Base-by-base conservation (phyloP, 2,113 vertebrate species). In the Elephantulus edwardii region DNA sequence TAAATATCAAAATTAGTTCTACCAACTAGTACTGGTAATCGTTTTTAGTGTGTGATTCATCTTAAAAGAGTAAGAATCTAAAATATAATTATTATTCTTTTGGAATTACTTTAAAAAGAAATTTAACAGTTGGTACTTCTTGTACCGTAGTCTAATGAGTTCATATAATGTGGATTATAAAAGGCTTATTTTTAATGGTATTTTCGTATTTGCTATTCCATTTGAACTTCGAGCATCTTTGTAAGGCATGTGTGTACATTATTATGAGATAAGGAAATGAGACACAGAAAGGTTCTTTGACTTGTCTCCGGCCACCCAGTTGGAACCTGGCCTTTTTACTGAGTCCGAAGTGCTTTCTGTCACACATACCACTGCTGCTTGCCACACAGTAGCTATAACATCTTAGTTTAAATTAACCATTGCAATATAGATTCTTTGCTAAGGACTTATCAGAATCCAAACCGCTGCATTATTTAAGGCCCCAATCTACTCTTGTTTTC, bases 381-480 rank as follows among this genome's bases (percentile, higher is more conserved):
- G 60, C 17, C 62, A 38, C 40, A 56, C 38, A 14, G n/a, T 20
- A 54, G 60, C 50, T 79, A 24, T 64, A 48, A 72, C 28, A 40
- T 17, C 50, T n/a, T 20, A 71, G 28, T 46, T 58, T 17, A 33
- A 10, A 5, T 35, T 54, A 74, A 38, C 16, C 4, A 62, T 84
- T 84, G 60, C 35, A 48, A 79, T 74, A 82, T 14, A 62, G 38
- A 42, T 62, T 64, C 76, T 30, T 79, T 28, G 11, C 19, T 79
- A 89, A 20, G n/a, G 71, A 50, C 64, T 86, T 28, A 93, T 79
- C 52, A 74, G 33, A 60, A 50, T 84, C 85, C 74, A 78, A 60
- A 14, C 8, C 3, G 46, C 24, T 42, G 66, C 9, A 74, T 42
- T 44, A 6, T 52, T 33, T 50, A 66, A 72, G 33, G 58, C 2